Percentiles rank a stretch among this genome's conserved stretches.
Conservation (phyloP, 2,888 invertebrate species). For the Acholoe squamosa region DNA sequence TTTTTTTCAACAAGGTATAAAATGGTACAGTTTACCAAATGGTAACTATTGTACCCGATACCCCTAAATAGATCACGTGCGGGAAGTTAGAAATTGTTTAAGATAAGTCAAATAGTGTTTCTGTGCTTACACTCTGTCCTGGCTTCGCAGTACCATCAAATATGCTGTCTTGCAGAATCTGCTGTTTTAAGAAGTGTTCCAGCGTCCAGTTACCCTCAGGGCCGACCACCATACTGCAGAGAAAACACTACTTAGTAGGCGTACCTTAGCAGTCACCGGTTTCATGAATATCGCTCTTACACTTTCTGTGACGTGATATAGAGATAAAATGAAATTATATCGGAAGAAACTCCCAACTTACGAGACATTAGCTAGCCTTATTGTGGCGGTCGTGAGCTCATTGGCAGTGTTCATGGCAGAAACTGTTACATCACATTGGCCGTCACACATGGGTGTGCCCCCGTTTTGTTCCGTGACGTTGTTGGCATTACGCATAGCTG, state of each 20-base stretch:
- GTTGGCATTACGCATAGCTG: not conserved
- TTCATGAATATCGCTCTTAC: no score
- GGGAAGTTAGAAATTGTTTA: no score
- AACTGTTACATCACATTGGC: not conserved
- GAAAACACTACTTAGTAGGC: not conserved
- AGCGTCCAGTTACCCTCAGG: not conserved
- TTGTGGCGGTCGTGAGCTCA: not conserved
- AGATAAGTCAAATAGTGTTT: no score
- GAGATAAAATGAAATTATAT: no score
- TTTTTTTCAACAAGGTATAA: no score
- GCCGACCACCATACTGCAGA: not conserved
- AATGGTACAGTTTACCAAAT: no score
- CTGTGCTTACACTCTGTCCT: not conserved
- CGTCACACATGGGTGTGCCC: constrained; percentile 14
- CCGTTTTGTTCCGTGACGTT: not conserved
- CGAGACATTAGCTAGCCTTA: not conserved
- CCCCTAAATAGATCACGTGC: no score
- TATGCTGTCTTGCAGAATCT: not conserved
- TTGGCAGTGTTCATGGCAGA: not conserved
- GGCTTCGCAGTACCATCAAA: not conserved
- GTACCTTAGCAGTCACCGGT: no score
- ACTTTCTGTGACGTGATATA: no score
- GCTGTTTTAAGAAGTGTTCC: not conserved
- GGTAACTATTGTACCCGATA: no score
- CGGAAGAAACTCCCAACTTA: no score